Evolutionary conservation across 1,140 invertebrate genomes (phyloP), one percentile per base, ranked within the genome.

Genomic region (Drosophila sp.): DNA sequence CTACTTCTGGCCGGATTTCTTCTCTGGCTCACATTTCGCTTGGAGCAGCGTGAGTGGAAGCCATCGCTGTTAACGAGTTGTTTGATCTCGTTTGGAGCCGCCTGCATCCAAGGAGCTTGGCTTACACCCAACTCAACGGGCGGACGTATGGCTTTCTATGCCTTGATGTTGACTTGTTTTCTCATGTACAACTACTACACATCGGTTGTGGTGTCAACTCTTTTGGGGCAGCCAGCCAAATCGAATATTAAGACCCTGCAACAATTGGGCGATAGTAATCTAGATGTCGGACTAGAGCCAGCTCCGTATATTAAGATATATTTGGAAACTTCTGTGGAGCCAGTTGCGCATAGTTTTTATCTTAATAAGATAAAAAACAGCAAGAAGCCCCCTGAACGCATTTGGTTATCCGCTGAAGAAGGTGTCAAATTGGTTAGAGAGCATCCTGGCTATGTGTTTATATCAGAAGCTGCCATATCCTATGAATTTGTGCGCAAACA

Each of bases 161-260:
- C 81, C 1, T 35, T 92, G 2, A 89, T 86, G 70, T 29, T 92
- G 10, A 77, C 76, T 6, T 83, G 76, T 0, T 91, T 90, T 32
- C 44, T 92, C 0, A 79, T 92, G 66, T 91, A 92, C 64, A 92
- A 92, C 47, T 92, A 92, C 61, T 92, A 92, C 56, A 92, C 91
- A 4, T 92, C 91, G 1, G 66, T 92, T 41, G 86, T 92, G 50
- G 90, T 92, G 0, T 91, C 91, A 17, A 76, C 73, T 4, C 44
- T 92, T 11, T 30, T 92, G 56, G 91, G 86, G 0, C 68, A 77
- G 11, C 77, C 86, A 0, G 72, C 76, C 6, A 85, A 80, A 56
- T 91, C 91, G 6, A 81, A 57, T 60, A 92, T 92, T 8, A 79
- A 79, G 30, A 92, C 70, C 2, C 54, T 92, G 5, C 71, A 87